These are phyloP conservation scores for Phoenicopterus ruber DNA, from an alignment of 2,113 vertebrate species.

Conservation along the genomic window DNA sequence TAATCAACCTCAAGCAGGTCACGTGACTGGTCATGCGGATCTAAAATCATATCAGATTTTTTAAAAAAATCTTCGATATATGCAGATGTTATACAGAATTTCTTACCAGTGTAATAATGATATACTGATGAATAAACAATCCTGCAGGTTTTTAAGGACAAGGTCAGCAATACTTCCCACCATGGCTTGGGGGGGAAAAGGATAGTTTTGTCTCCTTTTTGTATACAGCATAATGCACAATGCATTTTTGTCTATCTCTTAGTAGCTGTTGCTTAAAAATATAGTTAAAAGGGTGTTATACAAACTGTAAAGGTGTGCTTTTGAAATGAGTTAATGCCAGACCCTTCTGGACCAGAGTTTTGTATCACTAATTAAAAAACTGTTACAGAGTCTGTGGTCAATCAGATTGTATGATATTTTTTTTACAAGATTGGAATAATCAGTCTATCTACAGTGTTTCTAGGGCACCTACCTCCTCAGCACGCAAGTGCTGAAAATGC, in stretches of 20 bases:
- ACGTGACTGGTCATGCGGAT: conserved; percentile 99
- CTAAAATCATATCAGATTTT: conserved; percentile 98
- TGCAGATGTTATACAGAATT: conserved; percentile 99
- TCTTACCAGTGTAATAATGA: conserved; percentile 94
- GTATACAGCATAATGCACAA: conserved; percentile 78
- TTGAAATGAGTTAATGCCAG: conserved; percentile 46
- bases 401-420: conserved; percentile 36
- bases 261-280: conserved; percentile 75
- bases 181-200: conserved; percentile 88
- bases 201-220: conserved; percentile 83
- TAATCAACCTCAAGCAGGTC: conserved; percentile 96
- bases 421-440: not conserved
- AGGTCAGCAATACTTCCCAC: conserved; percentile 90
- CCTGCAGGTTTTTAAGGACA: conserved; percentile 98
- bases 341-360: conserved; percentile 63
- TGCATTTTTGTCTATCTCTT: conserved; percentile 73
- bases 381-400: conserved; percentile 68
- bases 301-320: conserved; percentile 75
- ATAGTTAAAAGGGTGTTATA: conserved; percentile 69
- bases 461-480: conserved; percentile 55
- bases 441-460: conserved; percentile 22
- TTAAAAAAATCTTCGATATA: conserved; percentile 92
- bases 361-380: conserved; percentile 61
- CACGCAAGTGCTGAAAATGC: not conserved
- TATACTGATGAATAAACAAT: conserved; percentile 83